These are phyloP conservation scores for Pseudochromis fuscus DNA, from an alignment of 2,797 vertebrate species.

Conservation along the genomic window DNA sequence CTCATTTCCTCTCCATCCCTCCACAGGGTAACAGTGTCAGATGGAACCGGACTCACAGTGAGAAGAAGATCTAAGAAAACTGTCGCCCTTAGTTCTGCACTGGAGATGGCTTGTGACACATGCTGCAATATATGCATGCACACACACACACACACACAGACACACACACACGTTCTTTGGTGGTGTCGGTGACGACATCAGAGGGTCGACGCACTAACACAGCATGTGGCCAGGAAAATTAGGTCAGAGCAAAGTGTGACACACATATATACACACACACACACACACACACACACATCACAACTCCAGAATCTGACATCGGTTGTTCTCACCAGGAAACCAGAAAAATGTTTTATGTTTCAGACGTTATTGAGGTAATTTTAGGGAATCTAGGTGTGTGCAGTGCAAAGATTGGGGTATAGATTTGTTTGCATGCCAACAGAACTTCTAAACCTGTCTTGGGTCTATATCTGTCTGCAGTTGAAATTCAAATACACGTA, in stretches of 20 bases:
- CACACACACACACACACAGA: conserved; percentile 4
- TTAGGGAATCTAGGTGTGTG: background rate
- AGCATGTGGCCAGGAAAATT: conserved; percentile 73
- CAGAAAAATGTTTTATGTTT: conserved; percentile 29
- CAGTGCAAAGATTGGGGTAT: background rate
- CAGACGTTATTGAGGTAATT: conserved; percentile 20
- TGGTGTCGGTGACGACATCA: conserved; percentile 67
- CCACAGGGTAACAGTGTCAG: conserved; percentile 64
- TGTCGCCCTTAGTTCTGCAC: conserved; percentile 60
- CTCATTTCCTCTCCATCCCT: conserved; percentile 57
- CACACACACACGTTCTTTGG: conserved; percentile 19
- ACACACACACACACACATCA: conserved; percentile 29
- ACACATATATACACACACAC: conserved; percentile 11
- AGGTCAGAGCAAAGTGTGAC: conserved; percentile 66
- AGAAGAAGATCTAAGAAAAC: conserved; percentile 74
- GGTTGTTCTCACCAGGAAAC: conserved; percentile 35
- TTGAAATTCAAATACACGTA: background rate
- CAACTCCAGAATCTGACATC: conserved; percentile 40
- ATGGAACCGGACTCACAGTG: conserved; percentile 67
- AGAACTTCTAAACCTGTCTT: background rate
- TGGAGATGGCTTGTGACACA: conserved; percentile 59
- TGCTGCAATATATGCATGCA: too few species aligned
- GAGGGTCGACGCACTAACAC: conserved; percentile 54
- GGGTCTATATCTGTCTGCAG: conserved; percentile 13
- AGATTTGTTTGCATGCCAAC: conserved; percentile 19